These are phyloP conservation scores for Tricholauxania praeusta DNA, from an alignment of 2,888 invertebrate genomes.

Conservation along the genomic window DNA sequence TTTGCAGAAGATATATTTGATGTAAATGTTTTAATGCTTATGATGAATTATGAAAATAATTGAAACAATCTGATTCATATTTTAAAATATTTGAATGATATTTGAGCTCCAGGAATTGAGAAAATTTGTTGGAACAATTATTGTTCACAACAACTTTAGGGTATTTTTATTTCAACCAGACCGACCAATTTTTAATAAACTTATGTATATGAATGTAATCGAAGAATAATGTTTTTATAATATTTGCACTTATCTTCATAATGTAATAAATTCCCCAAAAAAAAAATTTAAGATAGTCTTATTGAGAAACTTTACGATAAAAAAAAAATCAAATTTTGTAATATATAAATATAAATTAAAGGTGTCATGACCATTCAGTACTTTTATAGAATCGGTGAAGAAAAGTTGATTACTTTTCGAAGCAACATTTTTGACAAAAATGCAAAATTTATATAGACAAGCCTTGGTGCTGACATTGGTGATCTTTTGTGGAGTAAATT, in stretches of 20 bases:
- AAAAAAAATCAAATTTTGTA: background rate
- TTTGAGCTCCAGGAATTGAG: no score
- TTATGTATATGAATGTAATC: background rate
- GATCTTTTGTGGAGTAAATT: background rate
- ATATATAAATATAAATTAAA: constrained; percentile 6
- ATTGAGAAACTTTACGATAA: no score
- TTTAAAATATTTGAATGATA: no score
- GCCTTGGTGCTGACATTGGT: background rate
- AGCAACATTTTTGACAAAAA: background rate
- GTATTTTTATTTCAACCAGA: no score
- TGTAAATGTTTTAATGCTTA: no score
- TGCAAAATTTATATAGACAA: background rate
- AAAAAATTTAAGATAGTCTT: background rate
- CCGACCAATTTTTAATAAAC: background rate
- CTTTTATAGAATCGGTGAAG: background rate
- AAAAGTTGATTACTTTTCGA: no score
- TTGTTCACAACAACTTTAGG: no score
- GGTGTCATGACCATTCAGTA: background rate
- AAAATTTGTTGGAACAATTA: no score
- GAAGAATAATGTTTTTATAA: background rate
- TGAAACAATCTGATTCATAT: no score
- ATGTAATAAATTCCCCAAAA: background rate
- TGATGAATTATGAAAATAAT: no score
- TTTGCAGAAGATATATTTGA: no score
- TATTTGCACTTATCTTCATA: background rate